Conservation (phyloP, 2,113 vertebrate genomes). For the Zootoca vivipara region DNA sequence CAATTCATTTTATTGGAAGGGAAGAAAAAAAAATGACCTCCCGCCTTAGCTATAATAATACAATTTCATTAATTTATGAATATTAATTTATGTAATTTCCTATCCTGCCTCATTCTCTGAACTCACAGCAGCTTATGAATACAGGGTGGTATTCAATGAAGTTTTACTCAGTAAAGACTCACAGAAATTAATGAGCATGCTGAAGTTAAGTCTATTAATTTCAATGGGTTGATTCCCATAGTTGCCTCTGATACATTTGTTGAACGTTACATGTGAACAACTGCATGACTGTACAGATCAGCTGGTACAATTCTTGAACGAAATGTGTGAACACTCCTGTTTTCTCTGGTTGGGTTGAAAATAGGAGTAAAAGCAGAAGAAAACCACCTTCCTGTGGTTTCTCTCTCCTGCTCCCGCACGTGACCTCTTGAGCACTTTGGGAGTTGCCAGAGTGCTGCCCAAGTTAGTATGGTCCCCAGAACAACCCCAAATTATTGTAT, state of each 20-base stretch:
- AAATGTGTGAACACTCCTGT: background rate
- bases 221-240: too few species aligned
- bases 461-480: background rate
- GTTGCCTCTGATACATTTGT: too few species aligned
- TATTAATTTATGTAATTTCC: conserved; percentile 9
- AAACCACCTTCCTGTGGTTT: background rate
- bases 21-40: background rate
- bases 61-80: background rate
- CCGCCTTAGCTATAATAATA: background rate
- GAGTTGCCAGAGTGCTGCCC: background rate
- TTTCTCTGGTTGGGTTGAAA: background rate
- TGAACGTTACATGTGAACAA: too few species aligned
- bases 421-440: too few species aligned
- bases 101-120: conserved; percentile 5
- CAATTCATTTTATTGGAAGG: background rate
- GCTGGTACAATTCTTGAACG: too few species aligned
- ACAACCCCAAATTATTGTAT: background rate
- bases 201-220: too few species aligned
- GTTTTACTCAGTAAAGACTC: too few species aligned
- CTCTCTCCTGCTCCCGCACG: too few species aligned
- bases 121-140: background rate
- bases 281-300: too few species aligned
- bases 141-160: too few species aligned
- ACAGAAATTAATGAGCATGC: too few species aligned
- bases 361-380: background rate